phyloP scores from a whole-genome alignment of 2,113 vertebrate species.

The Thunnus thynnus region DNA sequence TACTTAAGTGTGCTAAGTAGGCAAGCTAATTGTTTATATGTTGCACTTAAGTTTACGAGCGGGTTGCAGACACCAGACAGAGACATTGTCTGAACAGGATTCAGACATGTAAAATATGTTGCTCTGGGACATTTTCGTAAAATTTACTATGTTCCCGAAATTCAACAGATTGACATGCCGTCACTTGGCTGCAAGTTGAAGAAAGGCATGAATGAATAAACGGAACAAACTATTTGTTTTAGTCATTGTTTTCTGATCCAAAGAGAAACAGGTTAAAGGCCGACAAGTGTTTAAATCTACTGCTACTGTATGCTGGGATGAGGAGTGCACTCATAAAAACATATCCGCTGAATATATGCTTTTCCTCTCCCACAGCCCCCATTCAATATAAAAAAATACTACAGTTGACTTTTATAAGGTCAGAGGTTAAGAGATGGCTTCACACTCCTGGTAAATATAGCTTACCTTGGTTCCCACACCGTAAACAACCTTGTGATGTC shows the following conservation, averaged over 20 bases:
- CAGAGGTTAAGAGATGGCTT: constrained; percentile 58
- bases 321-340: constrained; percentile 5
- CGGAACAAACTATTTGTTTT: neutral
- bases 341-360: neutral
- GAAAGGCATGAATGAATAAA: neutral
- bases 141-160: neutral
- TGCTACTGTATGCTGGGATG: constrained; percentile 2
- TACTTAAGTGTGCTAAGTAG: constrained; percentile 9
- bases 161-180: neutral
- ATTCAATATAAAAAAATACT: constrained; percentile 13
- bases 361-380: neutral
- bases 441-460: constrained; percentile 72
- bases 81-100: constrained; percentile 45
- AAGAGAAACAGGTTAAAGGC: neutral
- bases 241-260: neutral
- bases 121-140: constrained; percentile 30
- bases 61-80: constrained; percentile 22
- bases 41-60: constrained; percentile 6
- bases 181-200: neutral
- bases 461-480: constrained; percentile 82
- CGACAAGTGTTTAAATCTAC: constrained; percentile 14
- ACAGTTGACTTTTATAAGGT: constrained; percentile 28
- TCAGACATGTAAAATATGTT: constrained; percentile 50
- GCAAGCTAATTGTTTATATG: constrained; percentile 22
- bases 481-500: constrained; percentile 85